phyloP scores from a whole-genome alignment of 2,888 invertebrate species.

The Drosophila multiciliata region DNA sequence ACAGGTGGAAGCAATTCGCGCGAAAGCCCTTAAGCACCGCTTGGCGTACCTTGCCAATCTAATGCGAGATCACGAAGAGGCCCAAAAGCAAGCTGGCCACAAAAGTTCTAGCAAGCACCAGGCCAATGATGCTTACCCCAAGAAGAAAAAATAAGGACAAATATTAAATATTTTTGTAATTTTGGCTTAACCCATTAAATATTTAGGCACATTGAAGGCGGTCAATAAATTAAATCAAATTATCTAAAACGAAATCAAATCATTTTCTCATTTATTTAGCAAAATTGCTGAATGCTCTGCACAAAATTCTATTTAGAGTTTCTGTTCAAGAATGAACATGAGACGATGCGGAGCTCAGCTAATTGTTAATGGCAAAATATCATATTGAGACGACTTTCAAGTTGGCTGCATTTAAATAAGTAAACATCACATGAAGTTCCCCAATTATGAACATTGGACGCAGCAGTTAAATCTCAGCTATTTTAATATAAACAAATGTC shows the following conservation, averaged over 20 bases:
- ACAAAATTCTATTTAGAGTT: background rate
- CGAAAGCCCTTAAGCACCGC: constrained; percentile 1
- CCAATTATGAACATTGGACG: no score
- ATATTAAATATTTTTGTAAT: background rate
- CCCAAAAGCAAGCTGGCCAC: background rate
- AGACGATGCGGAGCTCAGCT: no score
- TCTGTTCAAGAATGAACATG: background rate
- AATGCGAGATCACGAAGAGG: background rate
- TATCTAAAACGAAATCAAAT: background rate
- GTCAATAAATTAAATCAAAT: no score
- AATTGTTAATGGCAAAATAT: no score
- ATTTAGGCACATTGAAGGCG: background rate
- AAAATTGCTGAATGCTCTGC: background rate
- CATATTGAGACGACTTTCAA: no score
- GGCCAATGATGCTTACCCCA: no score
- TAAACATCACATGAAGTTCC: no score
- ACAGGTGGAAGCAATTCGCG: constrained; percentile 35
- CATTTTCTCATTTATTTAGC: background rate
- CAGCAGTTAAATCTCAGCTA: no score
- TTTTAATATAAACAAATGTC: no score
- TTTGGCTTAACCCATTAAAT: background rate
- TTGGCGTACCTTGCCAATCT: background rate
- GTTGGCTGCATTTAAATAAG: no score
- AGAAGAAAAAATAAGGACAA: background rate
- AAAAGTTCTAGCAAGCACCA: background rate